Base-by-base conservation (phyloP, 2,797 vertebrate genomes). In the Argyrosomus regius region DNA sequence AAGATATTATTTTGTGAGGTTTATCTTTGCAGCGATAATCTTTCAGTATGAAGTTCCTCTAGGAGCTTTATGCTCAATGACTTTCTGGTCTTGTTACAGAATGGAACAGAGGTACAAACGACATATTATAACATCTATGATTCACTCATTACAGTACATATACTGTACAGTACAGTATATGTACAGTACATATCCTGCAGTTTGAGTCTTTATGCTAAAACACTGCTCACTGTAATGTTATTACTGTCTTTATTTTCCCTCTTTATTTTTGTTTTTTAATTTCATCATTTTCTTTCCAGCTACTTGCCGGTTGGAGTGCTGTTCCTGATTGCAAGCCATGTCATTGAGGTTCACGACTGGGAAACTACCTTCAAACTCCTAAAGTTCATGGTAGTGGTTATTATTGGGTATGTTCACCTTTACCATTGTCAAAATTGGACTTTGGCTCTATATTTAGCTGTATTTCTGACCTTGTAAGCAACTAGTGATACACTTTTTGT, bases 1-100 rank as follows among this genome's bases (percentile, higher is more conserved):
- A 22, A 22, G 22, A 22, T 22, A 22, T 22, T 22, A 22, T 22
- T 22, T 22, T 22, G 22, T 22, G 22, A 22, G 22, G 22, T 22
- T 22, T 22, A 22, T 22, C 22, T 22, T 22, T 22, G 22, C 22
- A 22, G 22, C 22, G 22, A 22, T 22, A 22, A 22, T 22, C 22
- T 22, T 22, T 26, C 26, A 26, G 26, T 26, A 26, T 26, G 26
- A 26, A 26, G 26, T 26, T 26, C 26, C 26, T 26, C 26, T 26
- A 26, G 14, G 35, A 43, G 13, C 14, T 6, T 61, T 61, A 6
- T 26, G 50, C 14, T 41, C 39, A 18, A 41, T 10, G 57, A 50
- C n/a, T 43, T 13, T 50, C 16, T 26, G 69, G n/a, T 52, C 11
- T 72, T 4, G 17, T 45, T 28, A 43, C 57, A 72, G 70, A 62